These are phyloP conservation scores for Alectura lathami DNA, from an alignment of 2,113 vertebrate species.

Conservation along the genomic window DNA sequence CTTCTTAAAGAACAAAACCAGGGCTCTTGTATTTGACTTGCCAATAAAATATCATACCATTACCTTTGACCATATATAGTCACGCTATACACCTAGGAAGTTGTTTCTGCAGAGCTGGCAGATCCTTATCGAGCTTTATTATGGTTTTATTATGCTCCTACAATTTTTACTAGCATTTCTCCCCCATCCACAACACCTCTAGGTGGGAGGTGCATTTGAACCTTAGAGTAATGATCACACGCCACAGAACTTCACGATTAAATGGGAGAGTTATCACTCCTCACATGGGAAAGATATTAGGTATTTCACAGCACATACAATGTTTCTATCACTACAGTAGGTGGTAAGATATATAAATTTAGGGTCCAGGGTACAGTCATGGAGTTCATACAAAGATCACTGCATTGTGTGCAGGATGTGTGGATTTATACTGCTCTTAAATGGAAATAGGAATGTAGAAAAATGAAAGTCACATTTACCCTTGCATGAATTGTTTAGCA, in stretches of 20 bases:
- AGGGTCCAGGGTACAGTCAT: background rate
- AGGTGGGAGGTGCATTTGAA: conserved; percentile 1
- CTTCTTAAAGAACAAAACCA: background rate
- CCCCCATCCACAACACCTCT: background rate
- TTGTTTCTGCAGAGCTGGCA: background rate
- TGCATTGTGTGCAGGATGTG: background rate
- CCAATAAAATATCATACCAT: background rate
- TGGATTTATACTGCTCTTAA: background rate
- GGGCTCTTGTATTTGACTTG: background rate
- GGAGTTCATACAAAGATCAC: background rate
- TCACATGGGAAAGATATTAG: background rate
- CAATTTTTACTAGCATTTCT: background rate
- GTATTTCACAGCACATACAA: background rate
- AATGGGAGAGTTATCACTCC: background rate
- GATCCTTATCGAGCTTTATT: background rate
- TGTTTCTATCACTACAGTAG: background rate
- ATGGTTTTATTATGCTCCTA: background rate
- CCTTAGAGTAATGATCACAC: background rate
- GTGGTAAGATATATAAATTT: background rate
- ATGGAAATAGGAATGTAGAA: background rate
- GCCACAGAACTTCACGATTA: background rate
- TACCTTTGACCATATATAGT: background rate
- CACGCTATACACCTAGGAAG: background rate
- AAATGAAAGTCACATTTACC: background rate
- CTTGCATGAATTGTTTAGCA: background rate